A percentile compares a stretch with the other conserved stretches of the same genome.
Evolutionary conservation across 2,888 invertebrate species (phyloP).

Genomic region (Pardosa pseudoannulata): DNA sequence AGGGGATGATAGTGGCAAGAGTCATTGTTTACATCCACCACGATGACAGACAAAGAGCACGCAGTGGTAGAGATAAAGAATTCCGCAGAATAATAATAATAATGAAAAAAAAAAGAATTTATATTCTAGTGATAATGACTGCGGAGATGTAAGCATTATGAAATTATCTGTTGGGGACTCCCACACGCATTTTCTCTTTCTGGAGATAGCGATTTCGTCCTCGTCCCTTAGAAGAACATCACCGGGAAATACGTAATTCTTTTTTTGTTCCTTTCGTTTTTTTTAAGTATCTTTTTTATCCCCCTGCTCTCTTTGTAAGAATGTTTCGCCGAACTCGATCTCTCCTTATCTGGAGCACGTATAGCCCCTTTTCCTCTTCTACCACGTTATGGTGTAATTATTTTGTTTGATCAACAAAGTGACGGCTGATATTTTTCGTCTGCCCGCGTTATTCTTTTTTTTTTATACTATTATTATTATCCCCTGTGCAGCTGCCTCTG

Average conservation of each 20-base stretch:
- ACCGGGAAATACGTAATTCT: no score
- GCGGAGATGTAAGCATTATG: conserved; percentile 52
- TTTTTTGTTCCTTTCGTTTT: not conserved
- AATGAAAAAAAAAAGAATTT: conserved; percentile 31
- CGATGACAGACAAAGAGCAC: conserved; percentile 68
- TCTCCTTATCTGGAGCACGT: not conserved
- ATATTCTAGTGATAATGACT: conserved; percentile 66
- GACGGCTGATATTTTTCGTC: not conserved
- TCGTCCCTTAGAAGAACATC: not conserved
- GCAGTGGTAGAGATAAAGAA: conserved; percentile 64
- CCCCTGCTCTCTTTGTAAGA: not conserved
- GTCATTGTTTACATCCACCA: conserved; percentile 62
- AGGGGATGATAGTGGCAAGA: conserved; percentile 30
- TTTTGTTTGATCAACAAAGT: conserved; percentile 20
- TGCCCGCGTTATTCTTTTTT: no score
- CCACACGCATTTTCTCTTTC: conserved; percentile 35
- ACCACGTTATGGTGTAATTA: conserved; percentile 23
- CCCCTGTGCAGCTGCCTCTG: no score
- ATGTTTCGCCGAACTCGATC: conserved; percentile 10
- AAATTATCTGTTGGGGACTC: conserved; percentile 54
- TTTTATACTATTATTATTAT: no score
- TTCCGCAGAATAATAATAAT: conserved; percentile 20
- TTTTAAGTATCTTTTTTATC: not conserved
- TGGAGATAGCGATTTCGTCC: conserved; percentile 25
- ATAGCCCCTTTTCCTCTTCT: not conserved